phyloP scores from a whole-genome alignment of 1,140 invertebrate species.

The Rhyzopertha dominica region DNA sequence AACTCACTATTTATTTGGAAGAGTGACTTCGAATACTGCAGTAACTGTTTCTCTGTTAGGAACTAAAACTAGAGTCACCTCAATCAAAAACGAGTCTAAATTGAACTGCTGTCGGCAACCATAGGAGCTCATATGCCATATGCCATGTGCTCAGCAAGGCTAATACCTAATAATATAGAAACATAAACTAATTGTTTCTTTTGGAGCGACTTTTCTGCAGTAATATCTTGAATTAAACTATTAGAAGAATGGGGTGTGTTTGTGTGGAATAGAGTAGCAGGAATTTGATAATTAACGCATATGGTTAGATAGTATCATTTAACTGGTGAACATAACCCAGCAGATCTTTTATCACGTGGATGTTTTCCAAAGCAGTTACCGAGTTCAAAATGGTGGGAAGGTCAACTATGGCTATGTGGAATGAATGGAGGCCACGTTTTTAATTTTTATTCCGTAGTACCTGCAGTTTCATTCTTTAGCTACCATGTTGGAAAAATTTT shows the following conservation, averaged over 20 bases:
- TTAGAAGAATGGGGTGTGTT: too few species aligned
- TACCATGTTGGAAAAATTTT: too few species aligned
- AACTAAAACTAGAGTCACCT: neutral
- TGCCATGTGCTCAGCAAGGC: neutral
- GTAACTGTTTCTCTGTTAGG: neutral
- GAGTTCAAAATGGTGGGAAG: slow-evolving; percentile 6
- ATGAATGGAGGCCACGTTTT: too few species aligned
- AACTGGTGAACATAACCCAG: neutral
- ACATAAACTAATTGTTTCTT: neutral
- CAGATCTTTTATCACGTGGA: slow-evolving; percentile 2
- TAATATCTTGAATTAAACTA: neutral
- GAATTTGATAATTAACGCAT: neutral
- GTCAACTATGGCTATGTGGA: neutral
- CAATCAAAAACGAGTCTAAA: neutral
- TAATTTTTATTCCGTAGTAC: too few species aligned
- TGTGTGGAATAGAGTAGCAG: too few species aligned
- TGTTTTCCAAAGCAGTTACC: neutral
- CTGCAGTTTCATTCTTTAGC: too few species aligned
- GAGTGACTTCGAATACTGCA: too few species aligned
- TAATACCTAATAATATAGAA: too few species aligned
- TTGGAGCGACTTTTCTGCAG: neutral
- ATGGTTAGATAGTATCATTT: neutral
- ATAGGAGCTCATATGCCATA: neutral
- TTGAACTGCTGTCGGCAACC: neutral
- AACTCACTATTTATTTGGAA: too few species aligned